Evolutionary conservation across 2,888 invertebrate genomes (phyloP).

Genomic region (Zaprionus obscuricornis): DNA sequence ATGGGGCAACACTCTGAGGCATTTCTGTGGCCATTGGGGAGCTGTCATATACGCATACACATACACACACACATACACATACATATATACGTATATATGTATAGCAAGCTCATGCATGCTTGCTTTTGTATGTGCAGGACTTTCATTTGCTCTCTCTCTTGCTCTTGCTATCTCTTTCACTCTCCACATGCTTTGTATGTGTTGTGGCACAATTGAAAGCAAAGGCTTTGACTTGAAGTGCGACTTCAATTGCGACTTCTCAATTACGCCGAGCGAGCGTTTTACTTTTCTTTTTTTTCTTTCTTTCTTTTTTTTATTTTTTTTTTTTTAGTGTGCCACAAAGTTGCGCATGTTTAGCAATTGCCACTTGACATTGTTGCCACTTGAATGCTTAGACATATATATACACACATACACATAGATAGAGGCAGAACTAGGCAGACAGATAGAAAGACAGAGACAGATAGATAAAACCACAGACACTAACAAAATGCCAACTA

Average conservation of each 20-base stretch:
- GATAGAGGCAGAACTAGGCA: too few species aligned
- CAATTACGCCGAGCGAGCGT: slow-evolving; percentile 35
- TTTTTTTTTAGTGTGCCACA: slow-evolving; percentile 53
- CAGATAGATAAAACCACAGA: slow-evolving; percentile 8
- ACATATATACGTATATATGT: slow-evolving; percentile 6
- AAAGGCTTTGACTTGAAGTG: slow-evolving; percentile 42
- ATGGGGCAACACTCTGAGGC: too few species aligned
- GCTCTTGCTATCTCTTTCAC: too few species aligned
- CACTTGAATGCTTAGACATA: slow-evolving; percentile 14
- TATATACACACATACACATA: not conserved
- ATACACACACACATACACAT: not conserved
- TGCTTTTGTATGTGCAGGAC: slow-evolving; percentile 7
- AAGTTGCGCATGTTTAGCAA: slow-evolving; percentile 44
- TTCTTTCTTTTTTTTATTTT: too few species aligned
- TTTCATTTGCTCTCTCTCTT: not conserved
- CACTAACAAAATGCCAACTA: slow-evolving; percentile 50
- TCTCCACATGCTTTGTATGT: not conserved
- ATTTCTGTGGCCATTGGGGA: slow-evolving; percentile 22
- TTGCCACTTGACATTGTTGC: slow-evolving; percentile 48
- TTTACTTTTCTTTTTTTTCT: too few species aligned
- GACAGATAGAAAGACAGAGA: too few species aligned
- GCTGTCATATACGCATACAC: slow-evolving; percentile 23
- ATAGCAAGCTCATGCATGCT: not conserved
- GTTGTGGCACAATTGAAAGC: slow-evolving; percentile 43
- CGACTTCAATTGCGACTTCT: slow-evolving; percentile 49